Conservation (phyloP, 2,797 vertebrate species). For the Micromesistius poutassou region DNA sequence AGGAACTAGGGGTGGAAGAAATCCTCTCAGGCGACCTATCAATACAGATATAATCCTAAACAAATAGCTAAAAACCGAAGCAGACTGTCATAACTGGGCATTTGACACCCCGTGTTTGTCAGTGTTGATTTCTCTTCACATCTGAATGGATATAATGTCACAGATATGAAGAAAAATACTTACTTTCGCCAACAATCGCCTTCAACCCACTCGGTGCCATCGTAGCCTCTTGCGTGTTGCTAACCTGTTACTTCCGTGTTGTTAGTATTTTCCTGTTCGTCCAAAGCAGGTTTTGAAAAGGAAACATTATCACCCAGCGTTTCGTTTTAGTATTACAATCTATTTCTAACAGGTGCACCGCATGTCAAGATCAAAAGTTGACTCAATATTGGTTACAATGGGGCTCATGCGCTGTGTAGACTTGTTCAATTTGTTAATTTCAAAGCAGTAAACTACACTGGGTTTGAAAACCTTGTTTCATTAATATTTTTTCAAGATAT, state of each 20-base stretch:
- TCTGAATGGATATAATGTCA: not conserved
- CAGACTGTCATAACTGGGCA: not conserved
- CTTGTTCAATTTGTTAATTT: no score
- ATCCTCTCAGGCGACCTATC: slow-evolving; percentile 4
- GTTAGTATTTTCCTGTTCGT: slow-evolving; percentile 14
- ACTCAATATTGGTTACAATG: no score
- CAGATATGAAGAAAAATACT: slow-evolving; percentile 40
- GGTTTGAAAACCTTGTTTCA: no score
- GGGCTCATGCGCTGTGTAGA: no score
- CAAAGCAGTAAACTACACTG: no score
- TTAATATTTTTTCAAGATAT: no score
- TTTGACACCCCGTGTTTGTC: not conserved
- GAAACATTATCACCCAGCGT: slow-evolving; percentile 26
- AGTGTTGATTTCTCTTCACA: not conserved
- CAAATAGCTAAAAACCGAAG: not conserved
- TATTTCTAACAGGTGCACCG: not conserved
- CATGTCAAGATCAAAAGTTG: no score
- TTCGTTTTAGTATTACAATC: not conserved
- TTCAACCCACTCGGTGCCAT: slow-evolving; percentile 80
- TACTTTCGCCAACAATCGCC: slow-evolving; percentile 77
- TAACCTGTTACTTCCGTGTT: slow-evolving; percentile 63
- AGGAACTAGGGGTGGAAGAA: slow-evolving; percentile 47
- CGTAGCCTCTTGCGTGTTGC: slow-evolving; percentile 56
- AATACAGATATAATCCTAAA: not conserved
- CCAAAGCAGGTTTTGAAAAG: slow-evolving; percentile 6